A percentile compares a stretch with the other conserved stretches of the same genome.
These are phyloP conservation scores for Morpho achilles DNA, from an alignment of 2,888 invertebrate species.

Conservation along the genomic window DNA sequence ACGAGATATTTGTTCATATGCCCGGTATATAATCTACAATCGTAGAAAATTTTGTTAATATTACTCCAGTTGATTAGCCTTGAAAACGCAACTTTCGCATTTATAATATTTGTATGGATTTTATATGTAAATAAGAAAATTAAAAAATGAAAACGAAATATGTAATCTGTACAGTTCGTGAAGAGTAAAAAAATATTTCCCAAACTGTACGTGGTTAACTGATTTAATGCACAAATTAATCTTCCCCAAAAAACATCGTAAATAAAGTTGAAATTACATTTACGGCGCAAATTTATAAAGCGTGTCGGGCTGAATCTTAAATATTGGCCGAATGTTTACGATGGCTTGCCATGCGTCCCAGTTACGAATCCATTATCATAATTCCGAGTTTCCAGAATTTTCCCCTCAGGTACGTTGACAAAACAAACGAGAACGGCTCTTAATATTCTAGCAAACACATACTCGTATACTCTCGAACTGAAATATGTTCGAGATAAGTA, in stretches of 20 bases:
- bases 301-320: slow-evolving; percentile 9
- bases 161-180: neutral
- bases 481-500: neutral
- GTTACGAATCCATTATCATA: slow-evolving; percentile 12
- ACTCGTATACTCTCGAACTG: neutral
- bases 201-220: slow-evolving; percentile 2
- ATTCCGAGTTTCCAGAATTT: slow-evolving; percentile 6
- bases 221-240: slow-evolving; percentile 12
- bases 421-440: slow-evolving; percentile 5
- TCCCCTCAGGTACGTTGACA: slow-evolving; percentile 15
- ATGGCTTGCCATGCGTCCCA: slow-evolving; percentile 3
- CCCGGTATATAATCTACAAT: no score
- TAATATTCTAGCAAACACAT: neutral
- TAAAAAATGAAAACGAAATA: neutral
- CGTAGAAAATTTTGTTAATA: no score
- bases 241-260: slow-evolving; percentile 5
- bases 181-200: neutral
- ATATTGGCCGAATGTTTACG: slow-evolving; percentile 8
- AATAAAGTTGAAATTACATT: slow-evolving; percentile 9
- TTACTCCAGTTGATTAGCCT: no score
- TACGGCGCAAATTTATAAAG: slow-evolving; percentile 11
- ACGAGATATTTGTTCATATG: no score
- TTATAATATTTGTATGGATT: no score
- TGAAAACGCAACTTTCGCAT: no score
- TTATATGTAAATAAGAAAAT: no score